Percentiles rank a stretch among this genome's conserved stretches.
Conservation (phyloP, 2,888 invertebrate species). For the Nowickia ferox region DNA sequence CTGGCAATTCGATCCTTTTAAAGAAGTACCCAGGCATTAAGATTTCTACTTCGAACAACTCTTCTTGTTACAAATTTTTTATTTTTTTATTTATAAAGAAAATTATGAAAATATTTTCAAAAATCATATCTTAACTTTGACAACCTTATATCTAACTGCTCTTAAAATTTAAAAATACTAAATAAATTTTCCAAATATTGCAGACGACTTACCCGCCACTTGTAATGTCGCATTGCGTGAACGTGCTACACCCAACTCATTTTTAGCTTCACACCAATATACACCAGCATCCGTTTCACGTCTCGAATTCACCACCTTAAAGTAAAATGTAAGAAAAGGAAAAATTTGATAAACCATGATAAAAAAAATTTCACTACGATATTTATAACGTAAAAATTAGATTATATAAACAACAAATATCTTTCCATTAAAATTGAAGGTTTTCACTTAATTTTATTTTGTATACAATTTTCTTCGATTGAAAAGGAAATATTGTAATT, state of each 20-base stretch:
- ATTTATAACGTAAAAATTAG: constrained; percentile 18
- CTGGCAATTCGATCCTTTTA: no score
- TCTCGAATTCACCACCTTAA: constrained; percentile 89
- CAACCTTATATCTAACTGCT: not conserved
- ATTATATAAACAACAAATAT: constrained; percentile 63
- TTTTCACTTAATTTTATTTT: constrained; percentile 6
- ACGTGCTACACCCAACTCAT: constrained; percentile 90
- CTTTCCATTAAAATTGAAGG: constrained; percentile 56
- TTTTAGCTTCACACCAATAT: constrained; percentile 94
- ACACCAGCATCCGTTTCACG: constrained; percentile 93
- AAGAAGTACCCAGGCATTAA: not conserved
- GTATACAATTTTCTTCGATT: constrained; percentile 6
- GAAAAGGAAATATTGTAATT: constrained; percentile 54
- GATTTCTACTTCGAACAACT: not conserved
- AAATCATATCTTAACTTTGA: no score
- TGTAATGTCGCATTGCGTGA: constrained; percentile 93
- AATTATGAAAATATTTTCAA: no score
- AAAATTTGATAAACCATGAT: not conserved
- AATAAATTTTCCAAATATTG: not conserved
- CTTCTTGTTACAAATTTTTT: not conserved
- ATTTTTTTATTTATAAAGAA: no score
- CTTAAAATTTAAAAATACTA: not conserved
- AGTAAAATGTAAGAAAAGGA: constrained; percentile 70
- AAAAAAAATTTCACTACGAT: not conserved
- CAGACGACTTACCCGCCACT: constrained; percentile 88